Evolutionary conservation across 2,888 invertebrate species (phyloP).

Genomic region (Eristalinus aeneus): DNA sequence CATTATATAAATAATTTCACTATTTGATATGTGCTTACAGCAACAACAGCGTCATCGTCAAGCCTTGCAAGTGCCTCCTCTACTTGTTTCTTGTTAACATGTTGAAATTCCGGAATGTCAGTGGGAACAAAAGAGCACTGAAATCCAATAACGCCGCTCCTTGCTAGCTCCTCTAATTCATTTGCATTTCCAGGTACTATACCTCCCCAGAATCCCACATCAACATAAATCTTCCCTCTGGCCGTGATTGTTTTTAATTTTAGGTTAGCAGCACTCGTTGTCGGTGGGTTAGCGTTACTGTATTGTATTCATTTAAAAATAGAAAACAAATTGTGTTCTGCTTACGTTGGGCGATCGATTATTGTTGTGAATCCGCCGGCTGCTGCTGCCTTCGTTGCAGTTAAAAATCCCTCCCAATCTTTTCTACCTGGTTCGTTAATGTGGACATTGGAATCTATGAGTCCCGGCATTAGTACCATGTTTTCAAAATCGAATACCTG

Average conservation of each 20-base stretch:
- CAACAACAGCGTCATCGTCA: slow-evolving; percentile 84
- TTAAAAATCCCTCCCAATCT: slow-evolving; percentile 87
- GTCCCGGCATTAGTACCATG: slow-evolving; percentile 85
- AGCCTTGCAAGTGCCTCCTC: slow-evolving; percentile 83
- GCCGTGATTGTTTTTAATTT: slow-evolving; percentile 84
- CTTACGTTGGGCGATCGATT: slow-evolving; percentile 87
- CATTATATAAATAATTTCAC: not conserved
- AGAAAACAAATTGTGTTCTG: not conserved
- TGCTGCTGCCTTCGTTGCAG: slow-evolving; percentile 87
- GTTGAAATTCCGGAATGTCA: slow-evolving; percentile 86
- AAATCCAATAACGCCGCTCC: slow-evolving; percentile 87
- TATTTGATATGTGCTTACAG: slow-evolving; percentile 81
- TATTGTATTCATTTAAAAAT: slow-evolving; percentile 1
- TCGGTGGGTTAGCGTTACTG: slow-evolving; percentile 88
- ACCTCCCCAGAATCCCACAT: slow-evolving; percentile 92
- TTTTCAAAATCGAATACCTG: slow-evolving; percentile 81
- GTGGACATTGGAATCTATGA: slow-evolving; percentile 88
- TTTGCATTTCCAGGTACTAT: slow-evolving; percentile 84
- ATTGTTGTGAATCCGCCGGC: slow-evolving; percentile 88
- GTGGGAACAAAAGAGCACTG: slow-evolving; percentile 88
- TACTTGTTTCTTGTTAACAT: slow-evolving; percentile 83
- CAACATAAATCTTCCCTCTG: slow-evolving; percentile 83
- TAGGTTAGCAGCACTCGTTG: slow-evolving; percentile 84
- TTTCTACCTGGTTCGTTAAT: slow-evolving; percentile 88
- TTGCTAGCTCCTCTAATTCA: slow-evolving; percentile 83